phyloP scores from a whole-genome alignment of 1,140 invertebrate species.

The Bombus superbus region DNA sequence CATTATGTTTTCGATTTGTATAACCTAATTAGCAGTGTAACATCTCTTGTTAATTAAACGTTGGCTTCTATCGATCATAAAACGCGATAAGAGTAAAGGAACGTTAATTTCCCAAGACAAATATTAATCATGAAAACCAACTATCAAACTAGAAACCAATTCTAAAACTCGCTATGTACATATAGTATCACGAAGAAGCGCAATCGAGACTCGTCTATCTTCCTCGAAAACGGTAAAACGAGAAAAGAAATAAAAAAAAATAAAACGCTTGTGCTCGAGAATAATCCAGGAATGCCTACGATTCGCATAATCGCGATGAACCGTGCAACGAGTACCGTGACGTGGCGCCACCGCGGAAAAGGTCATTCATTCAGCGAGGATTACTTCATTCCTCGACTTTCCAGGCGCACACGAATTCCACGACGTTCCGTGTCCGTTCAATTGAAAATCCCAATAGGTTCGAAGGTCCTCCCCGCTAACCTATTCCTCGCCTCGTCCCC shows the following conservation, averaged over 20 bases:
- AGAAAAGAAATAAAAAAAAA: neutral
- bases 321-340: neutral
- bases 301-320: constrained; percentile 5
- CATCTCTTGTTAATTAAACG: neutral
- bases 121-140: neutral
- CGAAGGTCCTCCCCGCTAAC: constrained; percentile 18
- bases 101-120: neutral
- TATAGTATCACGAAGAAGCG: neutral
- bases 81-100: neutral
- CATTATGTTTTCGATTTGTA: neutral
- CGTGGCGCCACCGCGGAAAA: neutral
- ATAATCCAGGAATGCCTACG: constrained; percentile 23
- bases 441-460: constrained; percentile 68
- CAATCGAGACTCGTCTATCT: neutral
- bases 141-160: neutral
- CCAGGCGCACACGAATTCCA: constrained; percentile 59
- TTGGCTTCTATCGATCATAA: neutral
- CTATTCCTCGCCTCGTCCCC: neutral
- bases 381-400: constrained; percentile 63
- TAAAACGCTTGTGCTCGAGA: neutral
- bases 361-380: constrained; percentile 52
- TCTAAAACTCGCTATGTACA: neutral
- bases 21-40: neutral
- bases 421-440: constrained; percentile 59
- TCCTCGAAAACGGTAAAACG: neutral